These are phyloP conservation scores for Epiblema foenella DNA, from an alignment of 2,888 invertebrate species.

Conservation along the genomic window DNA sequence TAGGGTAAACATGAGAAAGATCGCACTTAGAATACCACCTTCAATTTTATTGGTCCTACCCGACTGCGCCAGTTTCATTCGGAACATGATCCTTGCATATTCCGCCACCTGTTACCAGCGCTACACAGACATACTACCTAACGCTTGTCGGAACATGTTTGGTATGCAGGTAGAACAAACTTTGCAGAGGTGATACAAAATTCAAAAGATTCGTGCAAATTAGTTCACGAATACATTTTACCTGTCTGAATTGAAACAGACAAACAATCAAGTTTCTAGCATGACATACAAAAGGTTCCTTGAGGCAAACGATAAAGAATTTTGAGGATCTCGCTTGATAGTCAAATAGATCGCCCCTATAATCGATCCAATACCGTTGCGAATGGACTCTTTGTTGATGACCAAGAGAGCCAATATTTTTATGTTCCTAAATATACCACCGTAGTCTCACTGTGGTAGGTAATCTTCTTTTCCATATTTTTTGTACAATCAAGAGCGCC, in stretches of 20 bases:
- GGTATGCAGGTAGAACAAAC: conserved; percentile 1
- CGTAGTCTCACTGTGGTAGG: neutral
- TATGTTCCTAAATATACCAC: too few species aligned
- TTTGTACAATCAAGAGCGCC: too few species aligned
- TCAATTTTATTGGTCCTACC: conserved; percentile 32
- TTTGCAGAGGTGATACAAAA: neutral
- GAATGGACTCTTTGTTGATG: too few species aligned
- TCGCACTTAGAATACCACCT: conserved; percentile 23
- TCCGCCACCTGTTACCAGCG: conserved; percentile 50
- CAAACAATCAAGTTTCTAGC: neutral
- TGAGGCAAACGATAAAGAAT: neutral
- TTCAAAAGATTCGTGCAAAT: neutral
- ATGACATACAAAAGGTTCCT: neutral
- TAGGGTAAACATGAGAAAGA: neutral
- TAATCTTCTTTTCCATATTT: neutral
- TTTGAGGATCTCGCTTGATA: neutral
- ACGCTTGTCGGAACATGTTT: conserved; percentile 5
- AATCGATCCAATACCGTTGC: neutral
- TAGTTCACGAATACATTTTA: neutral
- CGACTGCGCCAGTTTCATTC: conserved; percentile 46
- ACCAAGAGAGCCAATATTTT: too few species aligned
- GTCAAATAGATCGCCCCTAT: neutral
- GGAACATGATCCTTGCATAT: conserved; percentile 47
- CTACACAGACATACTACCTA: conserved; percentile 8
- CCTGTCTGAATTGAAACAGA: too few species aligned